phyloP scores from a whole-genome alignment of 1,140 invertebrate species.

The Bombus picipes region DNA sequence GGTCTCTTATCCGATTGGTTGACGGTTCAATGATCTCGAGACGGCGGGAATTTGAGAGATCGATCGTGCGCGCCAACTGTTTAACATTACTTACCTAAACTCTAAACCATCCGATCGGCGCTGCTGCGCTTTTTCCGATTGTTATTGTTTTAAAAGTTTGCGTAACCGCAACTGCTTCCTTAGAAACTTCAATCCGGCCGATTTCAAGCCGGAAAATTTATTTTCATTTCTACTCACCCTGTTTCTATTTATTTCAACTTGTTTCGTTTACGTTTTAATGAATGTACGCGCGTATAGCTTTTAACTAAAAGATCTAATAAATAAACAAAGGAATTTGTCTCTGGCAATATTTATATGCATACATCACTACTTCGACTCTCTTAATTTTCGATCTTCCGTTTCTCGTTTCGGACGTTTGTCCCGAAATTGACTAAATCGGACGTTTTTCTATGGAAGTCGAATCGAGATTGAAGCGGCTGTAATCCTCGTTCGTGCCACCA shows the following conservation, averaged over 20 bases:
- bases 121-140: background rate
- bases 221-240: background rate
- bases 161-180: too few relatives aligned
- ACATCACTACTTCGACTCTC: slow-evolving; percentile 35
- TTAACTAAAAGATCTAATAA: background rate
- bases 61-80: slow-evolving; percentile 15
- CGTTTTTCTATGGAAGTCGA: slow-evolving; percentile 75
- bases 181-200: too few relatives aligned
- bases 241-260: background rate
- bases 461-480: slow-evolving; percentile 67
- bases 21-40: background rate
- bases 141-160: background rate
- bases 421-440: slow-evolving; percentile 74
- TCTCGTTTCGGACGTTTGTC: slow-evolving; percentile 70
- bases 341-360: background rate
- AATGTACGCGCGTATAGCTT: background rate
- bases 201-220: background rate
- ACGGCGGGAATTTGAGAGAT: slow-evolving; percentile 18
- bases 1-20: slow-evolving; percentile 36
- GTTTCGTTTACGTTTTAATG: background rate
- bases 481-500: slow-evolving; percentile 78
- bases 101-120: background rate
- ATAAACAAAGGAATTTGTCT: background rate
- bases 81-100: background rate
- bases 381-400: slow-evolving; percentile 70